Evolutionary conservation across 2,888 invertebrate species (phyloP).

Genomic region (Hermaeophaga mercurialis): DNA sequence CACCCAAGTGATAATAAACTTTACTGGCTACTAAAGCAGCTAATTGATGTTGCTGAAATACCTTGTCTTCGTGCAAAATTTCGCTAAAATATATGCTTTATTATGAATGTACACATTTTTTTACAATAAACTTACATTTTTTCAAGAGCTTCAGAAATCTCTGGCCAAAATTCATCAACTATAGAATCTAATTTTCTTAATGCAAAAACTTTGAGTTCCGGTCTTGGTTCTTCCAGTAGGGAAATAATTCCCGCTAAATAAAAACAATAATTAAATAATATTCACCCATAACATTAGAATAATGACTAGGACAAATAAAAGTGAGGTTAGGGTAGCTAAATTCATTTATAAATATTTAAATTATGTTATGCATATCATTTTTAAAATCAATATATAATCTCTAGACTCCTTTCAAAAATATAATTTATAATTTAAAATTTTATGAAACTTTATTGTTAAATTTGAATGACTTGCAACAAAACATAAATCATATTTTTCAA

Average conservation of each 20-base stretch:
- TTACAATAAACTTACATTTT: conserved; percentile 72
- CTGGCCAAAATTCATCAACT: conserved; percentile 98
- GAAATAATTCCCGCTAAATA: conserved; percentile 88
- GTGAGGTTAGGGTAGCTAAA: conserved; percentile 38
- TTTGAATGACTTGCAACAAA: conserved; percentile 52
- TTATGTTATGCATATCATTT: too few species aligned
- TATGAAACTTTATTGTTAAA: too few species aligned
- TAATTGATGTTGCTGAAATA: conserved; percentile 85
- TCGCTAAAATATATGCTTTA: conserved; percentile 64
- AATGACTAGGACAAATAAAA: conserved; percentile 18
- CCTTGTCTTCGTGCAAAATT: conserved; percentile 91
- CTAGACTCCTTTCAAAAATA: too few species aligned
- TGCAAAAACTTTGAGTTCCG: conserved; percentile 92
- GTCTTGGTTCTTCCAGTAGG: conserved; percentile 91
- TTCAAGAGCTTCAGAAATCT: conserved; percentile 96
- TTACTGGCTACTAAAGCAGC: conserved; percentile 98
- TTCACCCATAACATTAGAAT: too few species aligned
- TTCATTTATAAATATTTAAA: not conserved
- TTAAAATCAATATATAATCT: too few species aligned
- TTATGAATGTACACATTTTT: too few species aligned
- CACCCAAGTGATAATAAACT: conserved; percentile 96
- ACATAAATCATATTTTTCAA: too few species aligned
- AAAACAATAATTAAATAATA: too few species aligned
- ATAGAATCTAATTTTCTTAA: conserved; percentile 90
- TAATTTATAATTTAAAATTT: too few species aligned